These are phyloP conservation scores for Hirtodrosophila cameraria DNA, from an alignment of 2,888 invertebrate genomes.

Conservation along the genomic window DNA sequence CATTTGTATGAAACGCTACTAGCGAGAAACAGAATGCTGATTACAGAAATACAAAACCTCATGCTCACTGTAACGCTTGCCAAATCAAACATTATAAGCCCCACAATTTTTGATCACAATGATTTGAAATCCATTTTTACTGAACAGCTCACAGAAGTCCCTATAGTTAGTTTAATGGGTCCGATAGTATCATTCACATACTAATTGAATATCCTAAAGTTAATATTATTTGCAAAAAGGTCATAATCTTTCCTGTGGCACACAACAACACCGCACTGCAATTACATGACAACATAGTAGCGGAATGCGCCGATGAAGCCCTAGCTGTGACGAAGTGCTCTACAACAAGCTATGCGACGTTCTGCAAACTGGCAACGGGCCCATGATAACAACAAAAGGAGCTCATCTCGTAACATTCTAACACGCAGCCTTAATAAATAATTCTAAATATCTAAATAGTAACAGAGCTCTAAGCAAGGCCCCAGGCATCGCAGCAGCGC, in stretches of 20 bases:
- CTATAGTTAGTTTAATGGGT: background rate
- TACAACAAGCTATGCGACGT: conserved; percentile 11
- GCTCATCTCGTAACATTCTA: conserved; percentile 1
- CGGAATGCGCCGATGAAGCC: conserved; percentile 16
- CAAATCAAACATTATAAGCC: no score
- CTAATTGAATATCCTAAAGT: background rate
- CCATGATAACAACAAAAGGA: background rate
- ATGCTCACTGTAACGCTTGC: no score
- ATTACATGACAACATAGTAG: conserved; percentile 21
- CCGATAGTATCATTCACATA: background rate
- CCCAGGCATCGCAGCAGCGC: background rate
- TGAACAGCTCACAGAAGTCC: background rate
- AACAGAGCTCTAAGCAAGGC: background rate
- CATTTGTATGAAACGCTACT: no score
- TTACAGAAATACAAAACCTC: no score
- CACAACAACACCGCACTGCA: conserved; percentile 14
- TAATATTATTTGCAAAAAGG: background rate
- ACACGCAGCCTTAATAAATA: background rate
- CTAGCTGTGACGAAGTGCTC: conserved; percentile 11
- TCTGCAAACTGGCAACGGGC: conserved; percentile 14
- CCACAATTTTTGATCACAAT: no score
- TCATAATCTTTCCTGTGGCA: conserved; percentile 5
- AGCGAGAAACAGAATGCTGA: no score
- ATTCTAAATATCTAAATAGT: background rate
- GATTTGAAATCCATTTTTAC: no score